Base-by-base conservation (phyloP, 35 echinoderm and acorn worm species). In the Apostichopus parvimensis region DNA sequence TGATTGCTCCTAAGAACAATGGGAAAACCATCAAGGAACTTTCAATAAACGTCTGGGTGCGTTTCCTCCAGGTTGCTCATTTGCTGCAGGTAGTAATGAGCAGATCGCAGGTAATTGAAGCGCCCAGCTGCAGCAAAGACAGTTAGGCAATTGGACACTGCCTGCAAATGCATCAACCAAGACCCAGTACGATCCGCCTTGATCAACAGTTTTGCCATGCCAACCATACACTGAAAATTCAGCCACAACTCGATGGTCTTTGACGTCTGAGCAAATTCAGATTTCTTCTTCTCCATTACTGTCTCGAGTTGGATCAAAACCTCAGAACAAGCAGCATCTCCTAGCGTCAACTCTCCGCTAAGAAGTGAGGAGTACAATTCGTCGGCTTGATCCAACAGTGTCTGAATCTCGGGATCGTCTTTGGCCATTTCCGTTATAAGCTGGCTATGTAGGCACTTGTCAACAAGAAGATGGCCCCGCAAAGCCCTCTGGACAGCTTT, bases 121-220 rank as follows among this genome's bases (percentile, higher is more conserved):
- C 94, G 92, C 17, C 82, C 82, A 24, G 91, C 82, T 17, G 94
- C 94, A 20, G 82, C 94, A 82, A 92, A 90, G 18, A 90, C 58
- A 54, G 91, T 83, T 60, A 95, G 62, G 26, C 26, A 28, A 28
- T 28, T 28, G 26, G 26, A 28, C 26, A 28, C 26, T 28, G 26
- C 26, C 26, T 25, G 10, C 14, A 95, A 53, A 68, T 93, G 91
- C 57, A 77, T 62, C 53, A 14, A 53, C 93, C 93, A 94, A 83
- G 77, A 91, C 8, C 93, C 93, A 54, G 93, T 95, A 24, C 94
- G 94, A 87, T 95, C 94, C 62, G 82, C 94, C 73, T 77, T 93
- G 82, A 95, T 93, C 22, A 95, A 53, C 34, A 11, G 56, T 75
- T 73, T 61, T 9, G 86, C 76, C 56, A 82, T 65, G 6, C 26